phyloP scores from a whole-genome alignment of 1,140 invertebrate species.

The Parasteatoda tepidariorum region DNA sequence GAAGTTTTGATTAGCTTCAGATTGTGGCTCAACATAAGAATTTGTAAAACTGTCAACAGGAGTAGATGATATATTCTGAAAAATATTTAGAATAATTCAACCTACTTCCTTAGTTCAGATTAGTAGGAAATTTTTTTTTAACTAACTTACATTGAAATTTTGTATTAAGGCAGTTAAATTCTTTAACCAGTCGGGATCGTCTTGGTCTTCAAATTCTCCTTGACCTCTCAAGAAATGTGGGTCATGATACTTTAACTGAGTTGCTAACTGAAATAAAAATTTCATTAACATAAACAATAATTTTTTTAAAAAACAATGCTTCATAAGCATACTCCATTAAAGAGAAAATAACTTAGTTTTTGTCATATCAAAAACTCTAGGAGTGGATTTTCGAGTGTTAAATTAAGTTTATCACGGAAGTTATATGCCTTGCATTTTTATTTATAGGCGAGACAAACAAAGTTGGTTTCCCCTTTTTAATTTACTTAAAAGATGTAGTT shows the following conservation, averaged over 20 bases:
- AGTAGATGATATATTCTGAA: no score
- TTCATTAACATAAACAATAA: no score
- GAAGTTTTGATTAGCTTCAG: background rate
- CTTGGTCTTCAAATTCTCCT: conserved; percentile 64
- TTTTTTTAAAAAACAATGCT: conserved; percentile 21
- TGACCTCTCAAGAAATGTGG: conserved; percentile 73
- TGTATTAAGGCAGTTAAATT: conserved; percentile 63
- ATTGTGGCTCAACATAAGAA: background rate
- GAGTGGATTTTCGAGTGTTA: no score
- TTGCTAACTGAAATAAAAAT: conserved; percentile 71
- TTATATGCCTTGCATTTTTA: no score
- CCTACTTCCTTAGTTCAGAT: no score
- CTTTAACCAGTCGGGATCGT: conserved; percentile 70
- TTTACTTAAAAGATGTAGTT: no score
- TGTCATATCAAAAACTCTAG: background rate
- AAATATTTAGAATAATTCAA: background rate
- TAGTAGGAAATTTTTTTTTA: background rate
- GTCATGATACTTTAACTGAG: conserved; percentile 84
- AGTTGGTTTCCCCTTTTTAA: no score
- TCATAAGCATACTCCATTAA: background rate
- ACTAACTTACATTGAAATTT: conserved; percentile 50
- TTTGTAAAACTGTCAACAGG: background rate
- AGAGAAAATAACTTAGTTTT: background rate
- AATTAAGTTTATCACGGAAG: no score
- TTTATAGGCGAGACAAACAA: no score